phyloP scores from a whole-genome alignment of 1,140 invertebrate species.

The Olivierus martensii region DNA sequence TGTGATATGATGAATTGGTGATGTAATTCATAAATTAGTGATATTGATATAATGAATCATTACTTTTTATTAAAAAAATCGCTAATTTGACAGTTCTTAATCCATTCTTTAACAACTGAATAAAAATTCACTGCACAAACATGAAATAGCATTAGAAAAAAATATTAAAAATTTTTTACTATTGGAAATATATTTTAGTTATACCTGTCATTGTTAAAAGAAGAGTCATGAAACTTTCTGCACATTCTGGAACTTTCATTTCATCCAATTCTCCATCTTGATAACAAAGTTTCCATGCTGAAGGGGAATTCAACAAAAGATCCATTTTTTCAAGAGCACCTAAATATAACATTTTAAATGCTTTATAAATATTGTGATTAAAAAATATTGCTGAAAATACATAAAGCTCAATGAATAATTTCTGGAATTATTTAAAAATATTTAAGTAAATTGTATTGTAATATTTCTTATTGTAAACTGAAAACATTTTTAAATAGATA shows the following conservation, averaged over 20 bases:
- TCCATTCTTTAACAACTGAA: no score
- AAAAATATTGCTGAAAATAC: background rate
- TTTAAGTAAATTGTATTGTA: no score
- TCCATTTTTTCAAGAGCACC: constrained; percentile 16
- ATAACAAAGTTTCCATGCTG: constrained; percentile 18
- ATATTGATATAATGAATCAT: no score
- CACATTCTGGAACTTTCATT: constrained; percentile 22
- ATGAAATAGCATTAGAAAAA: no score
- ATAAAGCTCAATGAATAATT: background rate
- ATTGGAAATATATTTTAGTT: background rate
- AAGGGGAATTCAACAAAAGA: constrained; percentile 16
- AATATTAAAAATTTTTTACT: background rate
- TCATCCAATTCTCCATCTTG: constrained; percentile 16
- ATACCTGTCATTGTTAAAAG: constrained; percentile 20
- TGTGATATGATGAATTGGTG: no score
- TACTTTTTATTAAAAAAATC: no score
- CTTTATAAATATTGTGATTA: background rate
- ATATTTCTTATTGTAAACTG: no score
- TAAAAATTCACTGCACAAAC: background rate
- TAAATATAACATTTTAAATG: background rate
- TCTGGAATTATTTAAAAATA: background rate
- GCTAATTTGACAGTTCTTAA: no score
- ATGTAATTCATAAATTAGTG: no score
- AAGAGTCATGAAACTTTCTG: constrained; percentile 21
- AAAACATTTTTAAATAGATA: no score